Evolutionary conservation across 2,888 invertebrate species (phyloP), one percentile per base, ranked within the genome.

Genomic region (Galeopsomyia nigrocyanea): DNA sequence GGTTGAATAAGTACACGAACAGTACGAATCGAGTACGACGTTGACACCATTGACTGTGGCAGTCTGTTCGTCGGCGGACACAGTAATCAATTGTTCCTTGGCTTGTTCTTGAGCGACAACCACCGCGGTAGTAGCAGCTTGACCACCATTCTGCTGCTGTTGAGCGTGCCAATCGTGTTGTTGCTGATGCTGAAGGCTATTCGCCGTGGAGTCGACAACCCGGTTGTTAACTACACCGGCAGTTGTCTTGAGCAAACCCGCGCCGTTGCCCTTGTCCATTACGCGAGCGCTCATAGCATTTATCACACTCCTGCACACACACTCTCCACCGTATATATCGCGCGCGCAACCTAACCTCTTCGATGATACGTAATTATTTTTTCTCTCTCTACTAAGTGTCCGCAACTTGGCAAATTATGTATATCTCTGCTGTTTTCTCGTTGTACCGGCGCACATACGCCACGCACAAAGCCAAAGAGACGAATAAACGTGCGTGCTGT

Each of bases 21-120:
- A 83, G 75, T 84, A 84, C 1, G 80, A 78, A 65, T 84, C 83
- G 22, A 81, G 74, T n/a, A 79, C 78, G 60, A 81, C 78, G 68
- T 79, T 81, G 66, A 80, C 76, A 16, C 77, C 78, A 60, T 78
- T 78, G 31, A 66, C 70, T 13, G 79, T 39, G 1, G 39, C 39
- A 73, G 79, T 74, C 64, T 80, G 80, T 77, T 81, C 80, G n/a
- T 80, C 81, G 46, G 81, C 72, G n/a, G 39, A 39, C 7, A 82
- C 73, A 16, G 78, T 75, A 57, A 79, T 77, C 21, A 81, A 21
- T 39, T 39, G 51, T 21, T 83, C 83, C 75, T 81, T 81, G 77
- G 80, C 79, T 74, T 81, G 79, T 17, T 83, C 81, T 73, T 82
- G 82, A 0, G 81, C 76, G 50, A 82, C 80, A n/a, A 83, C 77